Base-by-base conservation (phyloP, 2,113 vertebrate species). In the Sinocyclocheilus anophthalmus region DNA sequence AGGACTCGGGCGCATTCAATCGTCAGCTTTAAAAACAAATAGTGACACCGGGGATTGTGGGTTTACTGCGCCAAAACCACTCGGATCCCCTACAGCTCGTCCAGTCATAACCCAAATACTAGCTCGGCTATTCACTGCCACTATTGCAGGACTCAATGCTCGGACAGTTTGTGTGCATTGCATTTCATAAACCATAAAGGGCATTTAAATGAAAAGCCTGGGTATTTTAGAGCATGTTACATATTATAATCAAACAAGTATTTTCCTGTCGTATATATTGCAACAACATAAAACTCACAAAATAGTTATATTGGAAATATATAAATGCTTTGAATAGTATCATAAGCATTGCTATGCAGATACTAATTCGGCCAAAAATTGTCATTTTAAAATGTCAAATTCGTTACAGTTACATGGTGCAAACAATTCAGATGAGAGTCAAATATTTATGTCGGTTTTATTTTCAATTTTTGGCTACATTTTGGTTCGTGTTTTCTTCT, bases 11-110 rank as follows among this genome's bases (percentile, higher is more conserved):
- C 81, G 67, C 84, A 86, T 89, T 86, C 85, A 90, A 75, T 84
- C 84, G 57, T 85, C 85, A 69, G 91, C 84, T 90, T 92, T 76
- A 88, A 92, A 90, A 91, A 89, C 83, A 92, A 89, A 91, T 81
- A 90, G 88, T 88, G 86, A 88, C 91, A 84, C 81, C 30, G 81
- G 73, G 84, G 88, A 85, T 84, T 83, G 88, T 73, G 63, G 84
- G 77, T 30, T 86, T 79, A 87, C 45, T 14, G 75, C 24, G 69
- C 55, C 16, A 57, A 55, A 55, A 55, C 53, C 53, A 18, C 53
- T 59, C 55, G 8, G 55, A 59, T 59, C 55, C 55, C 7, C 55
- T 22, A 22, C 55, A 59, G 55, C 20, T 59, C 20, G 20, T 59
- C 57, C 57, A n/a, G n/a, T 61, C 57, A n/a, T 9, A n/a, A 10